phyloP scores from a whole-genome alignment of 2,888 invertebrate genomes.

The Sycophila texana region DNA sequence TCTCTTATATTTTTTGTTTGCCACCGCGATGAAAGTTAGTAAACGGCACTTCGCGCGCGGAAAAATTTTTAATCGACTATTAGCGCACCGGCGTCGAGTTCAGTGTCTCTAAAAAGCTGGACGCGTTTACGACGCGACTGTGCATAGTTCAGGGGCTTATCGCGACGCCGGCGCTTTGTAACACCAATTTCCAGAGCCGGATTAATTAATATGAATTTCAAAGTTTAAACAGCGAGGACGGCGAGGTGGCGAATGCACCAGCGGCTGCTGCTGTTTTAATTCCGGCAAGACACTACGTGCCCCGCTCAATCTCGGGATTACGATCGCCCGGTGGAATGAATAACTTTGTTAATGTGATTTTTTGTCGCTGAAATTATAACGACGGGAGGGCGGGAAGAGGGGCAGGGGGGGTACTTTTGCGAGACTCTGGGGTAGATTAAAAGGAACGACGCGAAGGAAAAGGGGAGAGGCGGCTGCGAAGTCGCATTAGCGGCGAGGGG shows the following conservation, averaged over 20 bases:
- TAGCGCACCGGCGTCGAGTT: constrained; percentile 14
- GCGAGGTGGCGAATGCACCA: neutral
- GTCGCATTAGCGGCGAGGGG: constrained; percentile 28
- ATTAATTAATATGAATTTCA: constrained; percentile 56
- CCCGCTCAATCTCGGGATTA: constrained; percentile 54
- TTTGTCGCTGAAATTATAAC: constrained; percentile 31
- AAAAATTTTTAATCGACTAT: constrained; percentile 53
- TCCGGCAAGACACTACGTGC: constrained; percentile 33
- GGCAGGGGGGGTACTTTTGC: constrained; percentile 29
- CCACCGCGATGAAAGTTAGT: neutral
- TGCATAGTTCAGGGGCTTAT: constrained; percentile 49
- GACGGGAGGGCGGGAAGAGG: neutral
- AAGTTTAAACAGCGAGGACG: constrained; percentile 46
- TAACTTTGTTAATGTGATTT: constrained; percentile 45
- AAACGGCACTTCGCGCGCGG: neutral
- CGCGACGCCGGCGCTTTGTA: constrained; percentile 20
- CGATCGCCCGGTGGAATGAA: constrained; percentile 43
- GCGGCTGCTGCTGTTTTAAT: constrained; percentile 49
- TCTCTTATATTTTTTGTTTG: no score
- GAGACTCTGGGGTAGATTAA: constrained; percentile 42
- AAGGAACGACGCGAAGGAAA: neutral
- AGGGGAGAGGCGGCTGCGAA: constrained; percentile 19
- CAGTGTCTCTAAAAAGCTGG: constrained; percentile 46
- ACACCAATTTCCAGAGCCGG: constrained; percentile 45
- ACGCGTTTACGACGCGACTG: constrained; percentile 37